Evolutionary conservation across 2,888 invertebrate species (phyloP).

Genomic region (Eulithis testata): DNA sequence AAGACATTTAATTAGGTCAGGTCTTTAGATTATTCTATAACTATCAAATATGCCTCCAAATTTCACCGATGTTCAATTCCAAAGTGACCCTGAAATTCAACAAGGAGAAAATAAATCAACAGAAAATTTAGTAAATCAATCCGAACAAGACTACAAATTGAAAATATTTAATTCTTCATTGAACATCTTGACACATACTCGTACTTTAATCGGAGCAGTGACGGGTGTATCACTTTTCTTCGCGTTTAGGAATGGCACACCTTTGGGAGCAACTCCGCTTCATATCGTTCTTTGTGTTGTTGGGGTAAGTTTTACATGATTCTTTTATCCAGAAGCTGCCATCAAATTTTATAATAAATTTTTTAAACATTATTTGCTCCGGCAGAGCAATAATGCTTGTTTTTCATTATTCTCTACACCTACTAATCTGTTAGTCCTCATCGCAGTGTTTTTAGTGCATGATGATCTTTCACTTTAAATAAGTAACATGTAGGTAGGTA

Average conservation of each 20-base stretch:
- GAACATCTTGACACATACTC: conserved; percentile 60
- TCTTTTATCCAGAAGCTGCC: neutral
- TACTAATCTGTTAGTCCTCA: too few relatives aligned
- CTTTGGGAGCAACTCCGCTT: conserved; percentile 52
- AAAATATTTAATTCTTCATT: conserved; percentile 58
- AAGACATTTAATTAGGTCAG: neutral
- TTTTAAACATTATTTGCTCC: too few relatives aligned
- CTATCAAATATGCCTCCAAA: conserved; percentile 52
- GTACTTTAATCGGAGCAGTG: conserved; percentile 67
- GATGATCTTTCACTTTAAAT: too few relatives aligned
- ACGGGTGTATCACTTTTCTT: conserved; percentile 57
- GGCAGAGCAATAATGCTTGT: too few relatives aligned
- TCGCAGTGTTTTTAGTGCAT: too few relatives aligned
- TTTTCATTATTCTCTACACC: too few relatives aligned
- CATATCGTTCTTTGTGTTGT: conserved; percentile 69
- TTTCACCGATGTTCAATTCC: conserved; percentile 40
- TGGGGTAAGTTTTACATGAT: conserved; percentile 62
- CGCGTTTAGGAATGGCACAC: conserved; percentile 55
- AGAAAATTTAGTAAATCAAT: conserved; percentile 22
- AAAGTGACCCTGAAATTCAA: conserved; percentile 42
- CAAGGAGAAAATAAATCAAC: conserved; percentile 23
- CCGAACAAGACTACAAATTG: conserved; percentile 48
- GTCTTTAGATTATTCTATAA: neutral
- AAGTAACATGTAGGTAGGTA: too few relatives aligned
- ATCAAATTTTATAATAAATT: neutral